Evolutionary conservation across 2,888 invertebrate genomes (phyloP).

Genomic region (Galerucella nymphaeae): DNA sequence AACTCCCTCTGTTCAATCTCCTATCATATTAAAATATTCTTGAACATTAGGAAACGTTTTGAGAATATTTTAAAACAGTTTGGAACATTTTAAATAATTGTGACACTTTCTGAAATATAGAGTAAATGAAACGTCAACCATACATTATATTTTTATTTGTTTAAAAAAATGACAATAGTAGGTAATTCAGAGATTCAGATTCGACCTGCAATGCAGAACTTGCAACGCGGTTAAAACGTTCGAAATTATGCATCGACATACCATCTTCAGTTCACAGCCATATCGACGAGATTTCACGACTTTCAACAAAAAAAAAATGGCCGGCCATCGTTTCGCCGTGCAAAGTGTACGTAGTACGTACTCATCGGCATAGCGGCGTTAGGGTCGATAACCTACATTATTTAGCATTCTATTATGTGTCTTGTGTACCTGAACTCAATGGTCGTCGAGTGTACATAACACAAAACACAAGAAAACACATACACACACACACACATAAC

Average conservation of each 20-base stretch:
- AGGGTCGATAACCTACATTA: constrained; percentile 66
- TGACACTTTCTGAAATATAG: too few species aligned
- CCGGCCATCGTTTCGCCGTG: constrained; percentile 32
- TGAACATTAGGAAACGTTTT: too few species aligned
- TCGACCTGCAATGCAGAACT: neutral
- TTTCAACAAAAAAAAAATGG: constrained; percentile 39
- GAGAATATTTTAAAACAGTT: too few species aligned
- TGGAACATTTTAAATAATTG: too few species aligned
- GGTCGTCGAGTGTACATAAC: constrained; percentile 52
- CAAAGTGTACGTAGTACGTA: constrained; percentile 37
- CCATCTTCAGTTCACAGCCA: constrained; percentile 5
- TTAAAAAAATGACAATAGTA: too few species aligned
- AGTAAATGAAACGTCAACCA: too few species aligned
- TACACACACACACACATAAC: constrained; percentile 26
- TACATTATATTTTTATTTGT: too few species aligned
- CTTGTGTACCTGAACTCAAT: constrained; percentile 61
- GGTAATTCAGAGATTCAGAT: too few species aligned
- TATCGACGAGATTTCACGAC: constrained; percentile 37
- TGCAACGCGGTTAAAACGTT: neutral
- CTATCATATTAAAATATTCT: too few species aligned
- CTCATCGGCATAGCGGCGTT: constrained; percentile 34
- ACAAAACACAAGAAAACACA: constrained; percentile 47
- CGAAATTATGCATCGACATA: constrained; percentile 26
- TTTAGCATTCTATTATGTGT: constrained; percentile 63
- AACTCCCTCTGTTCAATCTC: too few species aligned